These are phyloP conservation scores for Holothuria scabra DNA, from an alignment of 53 echinoderm and acorn worm genomes.

Conservation along the genomic window DNA sequence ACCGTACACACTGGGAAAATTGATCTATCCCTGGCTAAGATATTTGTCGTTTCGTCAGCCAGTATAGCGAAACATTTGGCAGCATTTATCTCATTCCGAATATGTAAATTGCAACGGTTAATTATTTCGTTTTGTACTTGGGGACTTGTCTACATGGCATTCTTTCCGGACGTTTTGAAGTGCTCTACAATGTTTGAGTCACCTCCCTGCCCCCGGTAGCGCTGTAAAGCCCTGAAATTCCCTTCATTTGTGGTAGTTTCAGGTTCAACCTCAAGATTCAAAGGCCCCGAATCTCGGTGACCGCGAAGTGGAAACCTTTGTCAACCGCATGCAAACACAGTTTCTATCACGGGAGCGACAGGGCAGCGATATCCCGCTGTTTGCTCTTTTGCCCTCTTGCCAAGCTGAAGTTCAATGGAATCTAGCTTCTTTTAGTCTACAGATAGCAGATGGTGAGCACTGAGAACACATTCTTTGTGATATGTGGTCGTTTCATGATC, in stretches of 20 bases:
- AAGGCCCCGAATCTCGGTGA: constrained; percentile 27
- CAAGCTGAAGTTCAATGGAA: constrained; percentile 31
- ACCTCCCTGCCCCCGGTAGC: constrained; percentile 11
- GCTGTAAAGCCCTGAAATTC: background rate
- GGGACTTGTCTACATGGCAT: constrained; percentile 33
- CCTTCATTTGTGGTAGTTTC: constrained; percentile 4
- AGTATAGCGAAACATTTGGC: constrained; percentile 29
- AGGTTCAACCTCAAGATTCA: background rate
- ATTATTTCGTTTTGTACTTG: constrained; percentile 25
- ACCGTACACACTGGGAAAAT: constrained; percentile 30
- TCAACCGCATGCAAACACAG: constrained; percentile 20
- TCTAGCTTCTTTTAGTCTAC: constrained; percentile 1
- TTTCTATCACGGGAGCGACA: constrained; percentile 32
- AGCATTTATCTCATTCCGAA: constrained; percentile 28
- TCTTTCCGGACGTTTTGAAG: constrained; percentile 24
- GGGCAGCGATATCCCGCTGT: constrained; percentile 15
- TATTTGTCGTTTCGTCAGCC: constrained; percentile 42
- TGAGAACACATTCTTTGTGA: constrained; percentile 29
- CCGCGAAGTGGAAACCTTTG: constrained; percentile 21
- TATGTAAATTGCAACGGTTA: constrained; percentile 28
- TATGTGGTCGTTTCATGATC: constrained; percentile 25
- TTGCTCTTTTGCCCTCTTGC: constrained; percentile 4
- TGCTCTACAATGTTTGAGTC: constrained; percentile 21
- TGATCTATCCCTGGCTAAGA: constrained; percentile 37
- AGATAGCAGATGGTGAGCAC: constrained; percentile 24